Base-by-base conservation (phyloP, 23 tunicate species). In the Trididemnum clinides region DNA sequence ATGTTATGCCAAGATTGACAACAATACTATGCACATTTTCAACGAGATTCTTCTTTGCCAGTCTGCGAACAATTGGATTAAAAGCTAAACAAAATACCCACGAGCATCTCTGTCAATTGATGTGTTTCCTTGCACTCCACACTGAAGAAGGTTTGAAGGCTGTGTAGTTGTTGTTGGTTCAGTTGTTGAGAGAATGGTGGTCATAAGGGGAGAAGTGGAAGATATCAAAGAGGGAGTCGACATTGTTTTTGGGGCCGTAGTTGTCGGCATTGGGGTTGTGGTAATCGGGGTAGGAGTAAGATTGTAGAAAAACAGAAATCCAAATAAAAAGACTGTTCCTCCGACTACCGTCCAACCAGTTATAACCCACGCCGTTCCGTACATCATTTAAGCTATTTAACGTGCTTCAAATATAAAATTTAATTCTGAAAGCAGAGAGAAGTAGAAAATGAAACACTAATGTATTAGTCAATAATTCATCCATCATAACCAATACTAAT, bases 291-390 rank as follows among this genome's bases (percentile, higher is more conserved):
- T 4, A 34, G 88, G 88, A 29, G 70, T 39, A 19, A 70, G 12
- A 28, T 80, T 72, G 33, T 79, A 80, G 35, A 51, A 87, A 35
- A 79, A 87, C 34, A 87, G 35, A 80, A 87, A 87, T 22, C 91
- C 91, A 71, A 87, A 78, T 36, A 87, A 51, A 4, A 78, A 80
- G 1, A 87, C 81, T 18, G 91, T 80, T 22, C 84, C 75, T 36
- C 85, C 85, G 30, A 70, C 72, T 26, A 80, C 36, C 2, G 85
- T 71, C 91, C 91, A 87, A 2, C 91, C 91, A 71, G 91, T 87
- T 20, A 69, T 26, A 21, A 87, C 39, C 91, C 91, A 87, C 2
- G 91, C 85, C 34, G 91, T 80, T 25, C 79, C 85, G 30, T 25
- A 25, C 83, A 78, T 78, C 21, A n/a, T n/a, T n/a, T n/a, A n/a